These are phyloP conservation scores for Corydoras sp. DNA, from an alignment of 2,113 vertebrate genomes.

Conservation along the genomic window DNA sequence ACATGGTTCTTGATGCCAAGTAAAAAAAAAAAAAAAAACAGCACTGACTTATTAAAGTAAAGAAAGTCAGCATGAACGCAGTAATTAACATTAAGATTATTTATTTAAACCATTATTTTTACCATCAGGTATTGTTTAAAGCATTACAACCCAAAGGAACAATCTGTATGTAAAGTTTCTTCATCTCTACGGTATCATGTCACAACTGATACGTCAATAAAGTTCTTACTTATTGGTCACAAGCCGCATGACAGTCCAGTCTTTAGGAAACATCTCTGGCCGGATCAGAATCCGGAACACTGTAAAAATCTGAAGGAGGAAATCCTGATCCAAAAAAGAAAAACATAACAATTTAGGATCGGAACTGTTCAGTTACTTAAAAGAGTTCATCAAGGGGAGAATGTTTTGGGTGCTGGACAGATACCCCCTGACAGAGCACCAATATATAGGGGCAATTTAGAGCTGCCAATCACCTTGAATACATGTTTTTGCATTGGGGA, in stretches of 20 bases:
- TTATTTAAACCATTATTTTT: not conserved
- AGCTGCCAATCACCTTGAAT: no score
- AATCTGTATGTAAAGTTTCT: not conserved
- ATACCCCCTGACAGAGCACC: no score
- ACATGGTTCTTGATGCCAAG: no score
- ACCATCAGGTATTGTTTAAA: no score
- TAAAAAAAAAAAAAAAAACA: no score
- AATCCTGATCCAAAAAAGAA: conserved; percentile 73
- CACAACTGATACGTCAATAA: not conserved
- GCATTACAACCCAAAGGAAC: no score
- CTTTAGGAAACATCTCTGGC: conserved; percentile 97
- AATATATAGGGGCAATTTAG: no score
- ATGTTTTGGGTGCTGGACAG: no score
- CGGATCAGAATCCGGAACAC: conserved; percentile 95
- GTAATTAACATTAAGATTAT: not conserved
- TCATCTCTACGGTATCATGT: not conserved
- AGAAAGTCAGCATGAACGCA: not conserved
- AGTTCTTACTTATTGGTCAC: conserved; percentile 95
- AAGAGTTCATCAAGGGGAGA: no score
- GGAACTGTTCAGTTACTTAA: no score
- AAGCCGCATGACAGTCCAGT: conserved; percentile 98
- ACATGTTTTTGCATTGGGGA: no score
- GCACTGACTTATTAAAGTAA: no score
- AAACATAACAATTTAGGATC: not conserved
- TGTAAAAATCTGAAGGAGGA: conserved; percentile 94